Evolutionary conservation across 2,797 vertebrate species (phyloP).

Genomic region (Ispidina picta): DNA sequence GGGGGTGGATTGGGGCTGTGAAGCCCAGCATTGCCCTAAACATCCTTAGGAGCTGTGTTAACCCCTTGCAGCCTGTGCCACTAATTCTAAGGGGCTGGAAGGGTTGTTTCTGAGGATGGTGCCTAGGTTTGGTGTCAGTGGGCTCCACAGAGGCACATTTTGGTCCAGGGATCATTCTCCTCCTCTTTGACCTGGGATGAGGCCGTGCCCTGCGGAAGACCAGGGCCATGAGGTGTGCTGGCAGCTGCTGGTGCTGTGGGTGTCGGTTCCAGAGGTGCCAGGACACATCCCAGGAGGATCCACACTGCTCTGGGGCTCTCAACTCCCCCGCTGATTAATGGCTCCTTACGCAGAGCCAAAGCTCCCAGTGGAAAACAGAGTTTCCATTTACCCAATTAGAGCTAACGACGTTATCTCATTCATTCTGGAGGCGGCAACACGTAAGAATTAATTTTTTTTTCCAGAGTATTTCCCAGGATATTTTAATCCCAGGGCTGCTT

Average conservation of each 20-base stretch:
- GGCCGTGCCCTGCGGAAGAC: accelerated
- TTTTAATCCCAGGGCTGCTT: conserved; percentile 42
- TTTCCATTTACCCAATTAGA: conserved; percentile 45
- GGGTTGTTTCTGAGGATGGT: neutral
- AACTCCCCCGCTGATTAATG: neutral
- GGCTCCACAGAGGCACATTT: neutral
- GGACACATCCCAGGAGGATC: neutral
- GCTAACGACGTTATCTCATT: conserved; percentile 25
- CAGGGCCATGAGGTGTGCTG: neutral
- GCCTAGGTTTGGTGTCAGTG: accelerated
- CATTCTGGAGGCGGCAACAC: conserved; percentile 26
- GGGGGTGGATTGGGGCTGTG: neutral
- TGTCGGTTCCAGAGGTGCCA: accelerated
- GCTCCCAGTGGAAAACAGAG: neutral
- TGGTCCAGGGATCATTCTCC: accelerated
- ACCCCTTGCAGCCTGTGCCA: neutral
- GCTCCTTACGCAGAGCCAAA: neutral
- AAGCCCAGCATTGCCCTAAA: neutral
- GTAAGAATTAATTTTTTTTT: conserved; percentile 23
- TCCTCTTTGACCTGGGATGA: neutral
- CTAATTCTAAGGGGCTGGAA: neutral
- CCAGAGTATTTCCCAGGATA: neutral
- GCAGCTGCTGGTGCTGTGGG: accelerated
- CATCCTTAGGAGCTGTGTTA: neutral
- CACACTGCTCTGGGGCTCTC: accelerated